Evolutionary conservation across 2,888 invertebrate genomes (phyloP).

Genomic region (Drosophila multiciliata): DNA sequence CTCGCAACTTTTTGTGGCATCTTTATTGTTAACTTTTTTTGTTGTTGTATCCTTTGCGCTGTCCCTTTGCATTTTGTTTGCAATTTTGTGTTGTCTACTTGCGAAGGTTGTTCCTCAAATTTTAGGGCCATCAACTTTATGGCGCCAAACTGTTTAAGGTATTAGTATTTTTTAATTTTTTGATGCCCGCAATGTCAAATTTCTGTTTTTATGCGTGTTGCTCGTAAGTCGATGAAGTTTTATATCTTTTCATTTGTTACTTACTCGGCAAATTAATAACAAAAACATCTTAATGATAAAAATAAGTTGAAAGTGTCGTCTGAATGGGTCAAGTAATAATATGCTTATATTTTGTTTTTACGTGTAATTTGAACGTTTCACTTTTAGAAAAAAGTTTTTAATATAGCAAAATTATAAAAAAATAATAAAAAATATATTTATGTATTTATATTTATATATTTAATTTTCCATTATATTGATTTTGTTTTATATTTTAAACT

Average conservation of each 20-base stretch:
- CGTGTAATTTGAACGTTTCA: not conserved
- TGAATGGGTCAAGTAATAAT: not conserved
- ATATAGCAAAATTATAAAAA: not conserved
- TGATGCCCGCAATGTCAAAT: constrained; percentile 31
- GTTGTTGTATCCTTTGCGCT: constrained; percentile 8
- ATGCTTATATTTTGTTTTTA: not conserved
- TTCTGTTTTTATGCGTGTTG: not conserved
- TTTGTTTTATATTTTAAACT: no score
- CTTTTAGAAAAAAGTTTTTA: not conserved
- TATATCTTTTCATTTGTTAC: not conserved
- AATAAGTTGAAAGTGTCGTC: not conserved
- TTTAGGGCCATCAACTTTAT: constrained; percentile 53
- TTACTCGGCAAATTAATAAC: not conserved
- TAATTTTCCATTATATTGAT: no score
- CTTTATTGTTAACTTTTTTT: constrained; percentile 21
- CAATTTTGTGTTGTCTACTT: constrained; percentile 36
- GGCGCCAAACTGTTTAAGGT: constrained; percentile 46
- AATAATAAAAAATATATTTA: not conserved
- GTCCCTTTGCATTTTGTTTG: constrained; percentile 55
- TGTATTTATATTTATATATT: not conserved
- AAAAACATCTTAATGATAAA: not conserved
- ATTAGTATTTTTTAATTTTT: constrained; percentile 49
- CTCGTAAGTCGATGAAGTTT: not conserved
- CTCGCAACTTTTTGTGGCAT: constrained; percentile 50
- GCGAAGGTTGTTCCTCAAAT: constrained; percentile 29